Base-by-base conservation (phyloP, 2,797 vertebrate species). In the Catharus ustulatus region DNA sequence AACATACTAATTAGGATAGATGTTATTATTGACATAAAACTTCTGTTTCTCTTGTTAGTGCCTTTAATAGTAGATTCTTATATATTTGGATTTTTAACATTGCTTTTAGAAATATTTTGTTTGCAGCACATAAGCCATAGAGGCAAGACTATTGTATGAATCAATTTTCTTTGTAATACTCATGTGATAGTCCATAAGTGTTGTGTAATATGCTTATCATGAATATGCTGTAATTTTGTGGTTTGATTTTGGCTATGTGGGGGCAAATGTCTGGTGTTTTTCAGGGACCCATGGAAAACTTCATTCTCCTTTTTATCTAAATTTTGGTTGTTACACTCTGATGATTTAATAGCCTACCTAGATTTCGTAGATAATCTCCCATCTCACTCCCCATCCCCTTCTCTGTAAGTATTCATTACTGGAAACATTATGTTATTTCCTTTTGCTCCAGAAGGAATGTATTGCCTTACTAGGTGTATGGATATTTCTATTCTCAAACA, bases 41-140 rank as follows among this genome's bases (percentile, higher is more conserved):
- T 66, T 90, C 10, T 66, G 51, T 29, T 85, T 72, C 68, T 81
- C 9, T 73, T 88, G 43, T 84, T 83, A 55, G 10, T 84, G 30
- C 51, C 48, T 88, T 71, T 79, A 72, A 38, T 14, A 87, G 63
- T 72, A 72, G 43, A 32, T 81, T 91, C 61, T 89, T 87, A 64
- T 27, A 73, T 58, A n/a, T 3, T 8, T 74, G 34, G 10, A 86
- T 93, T 95, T 95, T 95, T 93, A 34, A 72, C 42, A 80, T 91
- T 88, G 34, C 61, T 63, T 82, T 48, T 72, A 68, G 69, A 95
- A 90, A 74, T 87, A 83, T 22, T 90, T 38, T 79, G 14, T 54
- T 74, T 77, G 27, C 43, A 75, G 8, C 68, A 68, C 27, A 5
- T 76, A 81, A 90, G 40, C 71, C 36, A 21, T 30, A 46, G 38